Conservation (phyloP, 1,140 invertebrate genomes). For the Drosophila repletoides region DNA sequence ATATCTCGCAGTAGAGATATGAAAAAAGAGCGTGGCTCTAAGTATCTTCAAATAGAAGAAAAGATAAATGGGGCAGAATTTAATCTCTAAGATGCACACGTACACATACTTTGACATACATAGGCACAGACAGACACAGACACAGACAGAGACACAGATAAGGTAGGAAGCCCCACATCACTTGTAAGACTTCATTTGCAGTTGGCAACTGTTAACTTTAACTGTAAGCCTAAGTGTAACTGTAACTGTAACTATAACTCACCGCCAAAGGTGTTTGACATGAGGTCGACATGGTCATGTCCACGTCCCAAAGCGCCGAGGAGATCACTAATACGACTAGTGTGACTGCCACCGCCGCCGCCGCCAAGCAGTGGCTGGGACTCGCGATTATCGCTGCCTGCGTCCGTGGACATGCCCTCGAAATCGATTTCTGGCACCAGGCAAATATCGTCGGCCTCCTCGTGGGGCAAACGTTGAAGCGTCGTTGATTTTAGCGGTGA, state of each 20-base stretch:
- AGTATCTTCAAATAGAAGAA: no score
- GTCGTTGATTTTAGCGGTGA: constrained; percentile 59
- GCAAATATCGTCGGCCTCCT: constrained; percentile 77
- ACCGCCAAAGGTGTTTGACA: constrained; percentile 93
- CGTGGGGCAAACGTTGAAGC: constrained; percentile 56
- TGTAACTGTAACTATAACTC: constrained; percentile 69
- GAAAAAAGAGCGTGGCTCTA: no score
- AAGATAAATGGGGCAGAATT: no score
- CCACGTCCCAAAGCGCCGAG: constrained; percentile 59
- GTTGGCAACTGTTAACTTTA: neutral
- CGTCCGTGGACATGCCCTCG: constrained; percentile 86
- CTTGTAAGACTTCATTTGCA: constrained; percentile 53
- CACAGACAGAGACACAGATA: neutral
- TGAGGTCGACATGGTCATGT: constrained; percentile 88
- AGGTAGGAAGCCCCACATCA: constrained; percentile 52
- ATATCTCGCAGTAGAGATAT: no score
- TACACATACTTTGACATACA: no score
- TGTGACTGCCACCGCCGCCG: constrained; percentile 82
- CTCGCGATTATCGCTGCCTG: constrained; percentile 90
- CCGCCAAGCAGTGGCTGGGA: constrained; percentile 93
- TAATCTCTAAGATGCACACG: no score
- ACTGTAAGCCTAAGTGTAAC: no score
- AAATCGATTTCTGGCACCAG: constrained; percentile 81
- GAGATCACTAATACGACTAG: constrained; percentile 64
- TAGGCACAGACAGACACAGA: neutral